Evolutionary conservation across 2,888 invertebrate species (phyloP), one percentile per base, ranked within the genome.

Genomic region (Napeogenes inachia): DNA sequence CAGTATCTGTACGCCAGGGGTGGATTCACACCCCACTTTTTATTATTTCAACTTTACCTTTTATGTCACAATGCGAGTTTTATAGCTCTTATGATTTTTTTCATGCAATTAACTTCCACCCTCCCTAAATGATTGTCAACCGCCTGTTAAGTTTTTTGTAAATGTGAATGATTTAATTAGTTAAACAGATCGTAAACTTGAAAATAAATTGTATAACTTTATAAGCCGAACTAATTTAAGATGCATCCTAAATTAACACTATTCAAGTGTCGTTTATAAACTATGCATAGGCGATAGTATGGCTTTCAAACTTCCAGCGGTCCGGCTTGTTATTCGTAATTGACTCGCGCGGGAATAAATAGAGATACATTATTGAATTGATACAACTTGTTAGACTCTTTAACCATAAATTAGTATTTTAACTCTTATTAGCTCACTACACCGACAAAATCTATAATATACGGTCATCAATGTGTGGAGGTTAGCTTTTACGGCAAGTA

Each of bases 21-120:
- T 63, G 72, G 72, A 56, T 63, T 75, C 77, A 73, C 80, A 81
- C 80, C 80, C 81, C 75, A 73, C 75, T 77, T 81, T 84, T 84
- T 83, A 84, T 79, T 82, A 81, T 86, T 85, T 78, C 77, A 82
- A 85, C 81, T 83, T 85, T 80, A 85, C 82, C 81, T 85, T 85
- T 84, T 82, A 84, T 84, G 77, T 80, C 80, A 80, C 80, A 82
- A 82, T 81, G 80, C 75, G 78, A 84, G 79, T 85, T 88, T 87
- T 85, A 87, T 84, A 74, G 82, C 84, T 80, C 82, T 82, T 84
- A 83, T 81, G 77, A 80, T 84, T 84, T 82, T 50, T 81, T 83
- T 85, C 82, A 84, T 85, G 82, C 86, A 82, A 85, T 87, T 82
- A 85, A 85, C 77, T 81, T 75, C 71, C 80, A 77, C 84, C 81